Percentiles rank a stretch among this genome's conserved stretches.
Conservation (phyloP, 2,888 invertebrate genomes). For the Leptinotarsa rubiginosa region DNA sequence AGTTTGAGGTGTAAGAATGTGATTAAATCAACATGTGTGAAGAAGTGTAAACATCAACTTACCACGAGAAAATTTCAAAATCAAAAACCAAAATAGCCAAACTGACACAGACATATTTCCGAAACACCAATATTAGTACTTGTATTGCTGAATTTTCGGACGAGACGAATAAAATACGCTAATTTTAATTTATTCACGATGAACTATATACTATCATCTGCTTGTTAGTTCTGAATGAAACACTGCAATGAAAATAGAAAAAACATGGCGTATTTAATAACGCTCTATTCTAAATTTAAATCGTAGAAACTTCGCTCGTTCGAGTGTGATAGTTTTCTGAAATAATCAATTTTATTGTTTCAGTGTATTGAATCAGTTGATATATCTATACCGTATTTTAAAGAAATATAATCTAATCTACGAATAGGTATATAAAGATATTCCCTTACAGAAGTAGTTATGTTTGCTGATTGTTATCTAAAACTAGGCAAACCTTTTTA, state of each 20-base stretch:
- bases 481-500: no score
- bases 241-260: slow-evolving; percentile 19
- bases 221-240: slow-evolving; percentile 4
- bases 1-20: no score
- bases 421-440: no score
- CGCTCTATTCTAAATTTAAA: slow-evolving; percentile 20
- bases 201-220: not conserved
- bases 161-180: no score
- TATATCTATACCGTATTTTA: no score
- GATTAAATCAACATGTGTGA: no score
- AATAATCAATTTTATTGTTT: slow-evolving; percentile 5
- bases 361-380: not conserved
- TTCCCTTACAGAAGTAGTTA: no score
- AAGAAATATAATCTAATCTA: no score
- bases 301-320: not conserved
- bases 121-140: not conserved
- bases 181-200: not conserved
- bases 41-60: not conserved
- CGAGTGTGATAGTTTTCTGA: slow-evolving; percentile 1
- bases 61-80: not conserved
- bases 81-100: not conserved
- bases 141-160: no score
- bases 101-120: not conserved
- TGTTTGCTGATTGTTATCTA: no score
- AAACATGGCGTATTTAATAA: slow-evolving; percentile 14